These are phyloP conservation scores for Notechis scutatus DNA, from an alignment of 2,113 vertebrate species.

Conservation along the genomic window DNA sequence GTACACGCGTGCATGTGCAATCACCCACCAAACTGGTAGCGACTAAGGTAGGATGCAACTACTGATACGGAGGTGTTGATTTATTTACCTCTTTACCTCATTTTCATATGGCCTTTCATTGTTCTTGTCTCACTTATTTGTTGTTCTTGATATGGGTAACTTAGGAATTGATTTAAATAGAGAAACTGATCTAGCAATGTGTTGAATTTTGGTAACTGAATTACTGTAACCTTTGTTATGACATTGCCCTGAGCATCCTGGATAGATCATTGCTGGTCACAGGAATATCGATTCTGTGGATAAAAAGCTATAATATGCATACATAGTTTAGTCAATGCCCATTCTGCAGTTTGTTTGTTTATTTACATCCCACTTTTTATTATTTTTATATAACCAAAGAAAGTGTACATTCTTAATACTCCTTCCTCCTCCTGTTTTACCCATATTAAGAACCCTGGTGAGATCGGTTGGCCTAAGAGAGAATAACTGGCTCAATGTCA, in stretches of 20 bases:
- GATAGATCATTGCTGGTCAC: not conserved
- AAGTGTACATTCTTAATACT: not conserved
- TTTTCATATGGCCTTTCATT: not conserved
- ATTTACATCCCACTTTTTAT: not conserved
- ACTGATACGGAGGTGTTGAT: not conserved
- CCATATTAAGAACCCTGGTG: not conserved
- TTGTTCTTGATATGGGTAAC: not conserved
- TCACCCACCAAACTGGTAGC: too few species aligned
- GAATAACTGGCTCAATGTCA: not conserved
- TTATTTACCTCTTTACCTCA: not conserved
- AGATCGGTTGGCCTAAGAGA: not conserved
- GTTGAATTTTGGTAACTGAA: not conserved
- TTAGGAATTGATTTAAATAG: not conserved
- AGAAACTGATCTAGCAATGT: not conserved
- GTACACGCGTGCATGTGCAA: too few species aligned
- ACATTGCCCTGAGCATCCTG: not conserved
- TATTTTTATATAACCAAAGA: not conserved
- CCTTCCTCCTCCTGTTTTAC: not conserved
- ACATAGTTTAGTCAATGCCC: not conserved
- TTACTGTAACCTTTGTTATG: not conserved
- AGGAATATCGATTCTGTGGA: not conserved
- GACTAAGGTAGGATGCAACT: too few species aligned
- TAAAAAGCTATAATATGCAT: not conserved
- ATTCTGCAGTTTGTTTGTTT: not conserved
- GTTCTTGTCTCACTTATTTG: not conserved